phyloP scores from a whole-genome alignment of 1,140 invertebrate species.

The Hylyphantes graminicola region DNA sequence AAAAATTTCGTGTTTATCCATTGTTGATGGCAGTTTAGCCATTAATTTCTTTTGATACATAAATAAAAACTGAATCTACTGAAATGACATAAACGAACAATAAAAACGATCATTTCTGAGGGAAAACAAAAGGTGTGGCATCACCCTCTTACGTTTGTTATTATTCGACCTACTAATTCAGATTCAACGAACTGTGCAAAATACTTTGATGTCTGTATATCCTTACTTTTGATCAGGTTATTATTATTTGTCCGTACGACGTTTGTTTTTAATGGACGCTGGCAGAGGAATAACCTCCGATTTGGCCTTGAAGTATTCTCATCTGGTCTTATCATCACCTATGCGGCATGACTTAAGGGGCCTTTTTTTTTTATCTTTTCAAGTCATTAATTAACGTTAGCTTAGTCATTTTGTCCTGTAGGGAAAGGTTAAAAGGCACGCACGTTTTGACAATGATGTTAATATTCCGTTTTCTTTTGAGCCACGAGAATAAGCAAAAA shows the following conservation, averaged over 20 bases:
- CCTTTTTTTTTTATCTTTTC: conserved; percentile 5
- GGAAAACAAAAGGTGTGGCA: no score
- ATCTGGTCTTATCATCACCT: conserved; percentile 9
- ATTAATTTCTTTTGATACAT: no score
- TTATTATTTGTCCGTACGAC: conserved; percentile 9
- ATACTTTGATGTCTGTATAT: conserved; percentile 12
- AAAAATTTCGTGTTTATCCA: no score
- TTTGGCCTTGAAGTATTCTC: conserved; percentile 30
- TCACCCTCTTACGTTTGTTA: background rate
- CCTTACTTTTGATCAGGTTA: background rate
- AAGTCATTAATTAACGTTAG: conserved; percentile 32
- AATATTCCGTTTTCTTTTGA: background rate
- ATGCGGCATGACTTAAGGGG: conserved; percentile 11
- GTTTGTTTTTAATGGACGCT: conserved; percentile 7
- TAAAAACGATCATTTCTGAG: no score
- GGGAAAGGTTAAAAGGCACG: background rate
- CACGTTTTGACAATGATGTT: conserved; percentile 1
- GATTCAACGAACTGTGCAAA: conserved; percentile 21
- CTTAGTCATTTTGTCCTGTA: conserved; percentile 17
- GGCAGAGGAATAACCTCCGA: conserved; percentile 27
- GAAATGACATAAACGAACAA: no score
- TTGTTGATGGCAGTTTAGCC: no score
- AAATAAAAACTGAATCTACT: no score
- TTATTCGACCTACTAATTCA: conserved; percentile 12
- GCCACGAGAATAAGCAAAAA: background rate